Evolutionary conservation across 2,888 invertebrate species (phyloP).

Genomic region (Chelonus formosanus): DNA sequence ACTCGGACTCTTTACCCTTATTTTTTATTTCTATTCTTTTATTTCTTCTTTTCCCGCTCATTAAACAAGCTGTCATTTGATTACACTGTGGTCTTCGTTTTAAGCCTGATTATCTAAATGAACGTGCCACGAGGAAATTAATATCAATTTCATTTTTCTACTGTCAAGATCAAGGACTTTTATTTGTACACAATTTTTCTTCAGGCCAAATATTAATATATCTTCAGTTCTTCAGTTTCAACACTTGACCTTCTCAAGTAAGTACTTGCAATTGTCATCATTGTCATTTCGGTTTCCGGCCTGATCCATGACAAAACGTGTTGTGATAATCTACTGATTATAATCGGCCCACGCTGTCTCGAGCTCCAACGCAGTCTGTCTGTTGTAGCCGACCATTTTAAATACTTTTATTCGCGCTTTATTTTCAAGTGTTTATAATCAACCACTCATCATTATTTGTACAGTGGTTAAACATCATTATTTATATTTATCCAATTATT

Average conservation of each 20-base stretch:
- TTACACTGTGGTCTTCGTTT: too few species aligned
- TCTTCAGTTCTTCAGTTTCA: neutral
- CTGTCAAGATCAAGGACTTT: slow-evolving; percentile 1
- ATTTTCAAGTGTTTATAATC: neutral
- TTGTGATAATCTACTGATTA: slow-evolving; percentile 22
- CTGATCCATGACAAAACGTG: slow-evolving; percentile 20
- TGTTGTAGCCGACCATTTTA: neutral
- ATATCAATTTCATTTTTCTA: neutral
- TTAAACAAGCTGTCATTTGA: neutral
- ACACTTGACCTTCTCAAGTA: slow-evolving; percentile 8
- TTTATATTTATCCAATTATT: too few species aligned
- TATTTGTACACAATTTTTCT: neutral
- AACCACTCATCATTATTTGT: slow-evolving; percentile 3
- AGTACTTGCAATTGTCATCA: slow-evolving; percentile 20
- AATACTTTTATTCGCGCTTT: too few species aligned
- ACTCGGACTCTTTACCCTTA: slow-evolving; percentile 2
- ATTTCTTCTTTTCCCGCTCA: neutral
- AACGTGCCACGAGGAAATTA: too few species aligned
- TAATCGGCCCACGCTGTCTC: slow-evolving; percentile 26
- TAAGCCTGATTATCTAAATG: too few species aligned
- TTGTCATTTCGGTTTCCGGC: slow-evolving; percentile 20
- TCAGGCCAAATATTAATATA: neutral
- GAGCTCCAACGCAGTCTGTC: slow-evolving; percentile 9
- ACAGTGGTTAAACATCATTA: too few species aligned
- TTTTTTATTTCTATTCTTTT: neutral